These are phyloP conservation scores for Erynnis tages DNA, from an alignment of 2,888 invertebrate genomes.

Conservation along the genomic window DNA sequence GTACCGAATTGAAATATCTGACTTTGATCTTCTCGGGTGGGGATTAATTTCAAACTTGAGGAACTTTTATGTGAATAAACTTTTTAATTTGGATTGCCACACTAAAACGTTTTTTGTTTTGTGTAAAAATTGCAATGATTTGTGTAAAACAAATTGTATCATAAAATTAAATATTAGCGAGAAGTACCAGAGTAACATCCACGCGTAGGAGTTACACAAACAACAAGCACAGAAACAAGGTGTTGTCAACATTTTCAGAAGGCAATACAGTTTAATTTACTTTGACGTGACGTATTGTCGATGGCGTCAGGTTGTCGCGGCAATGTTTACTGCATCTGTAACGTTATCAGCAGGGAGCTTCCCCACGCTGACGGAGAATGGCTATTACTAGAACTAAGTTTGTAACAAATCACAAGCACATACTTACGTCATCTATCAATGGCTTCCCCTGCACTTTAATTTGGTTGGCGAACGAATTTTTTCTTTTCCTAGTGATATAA, in stretches of 20 bases:
- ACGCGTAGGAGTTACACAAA: not conserved
- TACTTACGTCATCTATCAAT: too few relatives aligned
- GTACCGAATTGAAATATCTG: too few relatives aligned
- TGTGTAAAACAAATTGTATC: not conserved
- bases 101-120: not conserved
- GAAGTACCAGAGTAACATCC: not conserved
- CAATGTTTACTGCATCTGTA: not conserved
- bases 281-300: not conserved
- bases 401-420: too few relatives aligned
- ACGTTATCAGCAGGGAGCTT: conserved; percentile 7
- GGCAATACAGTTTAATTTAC: not conserved
- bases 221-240: not conserved
- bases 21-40: too few relatives aligned
- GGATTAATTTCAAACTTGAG: too few relatives aligned
- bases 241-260: not conserved
- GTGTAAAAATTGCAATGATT: too few relatives aligned
- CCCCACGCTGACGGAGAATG: not conserved
- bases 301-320: conserved; percentile 7
- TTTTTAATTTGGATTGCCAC: too few relatives aligned
- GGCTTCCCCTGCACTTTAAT: too few relatives aligned
- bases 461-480: too few relatives aligned
- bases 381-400: not conserved
- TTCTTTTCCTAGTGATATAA: too few relatives aligned
- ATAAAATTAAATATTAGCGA: too few relatives aligned
- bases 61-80: too few relatives aligned